Evolutionary conservation across 2,888 invertebrate species (phyloP).

Genomic region (Leistus spinibarbis): DNA sequence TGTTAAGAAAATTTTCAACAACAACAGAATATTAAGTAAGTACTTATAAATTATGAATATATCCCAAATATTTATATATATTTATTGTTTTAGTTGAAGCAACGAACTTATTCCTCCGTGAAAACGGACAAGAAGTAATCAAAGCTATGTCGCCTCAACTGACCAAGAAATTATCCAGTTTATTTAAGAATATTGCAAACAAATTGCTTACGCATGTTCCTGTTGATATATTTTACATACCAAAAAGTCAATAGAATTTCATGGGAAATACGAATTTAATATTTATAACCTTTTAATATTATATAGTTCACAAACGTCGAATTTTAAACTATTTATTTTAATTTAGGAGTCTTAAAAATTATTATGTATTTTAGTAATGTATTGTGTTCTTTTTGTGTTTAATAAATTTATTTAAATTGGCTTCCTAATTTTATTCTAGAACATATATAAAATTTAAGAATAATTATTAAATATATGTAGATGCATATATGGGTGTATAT

Average conservation of each 20-base stretch:
- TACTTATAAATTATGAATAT: neutral
- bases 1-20: conserved; percentile 70
- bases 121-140: conserved; percentile 72
- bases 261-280: neutral
- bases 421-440: neutral
- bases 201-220: conserved; percentile 69
- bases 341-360: neutral
- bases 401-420: neutral
- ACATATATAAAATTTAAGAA: conserved; percentile 7
- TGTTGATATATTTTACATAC: conserved; percentile 64
- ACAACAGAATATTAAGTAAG: conserved; percentile 73
- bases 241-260: conserved; percentile 44
- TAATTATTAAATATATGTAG: neutral
- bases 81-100: conserved; percentile 65
- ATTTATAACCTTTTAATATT: too few relatives aligned
- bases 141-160: conserved; percentile 73
- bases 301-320: too few relatives aligned
- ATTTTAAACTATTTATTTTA: neutral
- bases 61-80: neutral
- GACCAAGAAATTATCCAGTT: conserved; percentile 65
- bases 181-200: conserved; percentile 70
- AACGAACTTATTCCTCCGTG: conserved; percentile 71
- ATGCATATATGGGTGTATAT: neutral
- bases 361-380: neutral
- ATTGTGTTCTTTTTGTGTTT: neutral